Conservation (phyloP, 2,888 invertebrate genomes). For the Catocala fraxini region DNA sequence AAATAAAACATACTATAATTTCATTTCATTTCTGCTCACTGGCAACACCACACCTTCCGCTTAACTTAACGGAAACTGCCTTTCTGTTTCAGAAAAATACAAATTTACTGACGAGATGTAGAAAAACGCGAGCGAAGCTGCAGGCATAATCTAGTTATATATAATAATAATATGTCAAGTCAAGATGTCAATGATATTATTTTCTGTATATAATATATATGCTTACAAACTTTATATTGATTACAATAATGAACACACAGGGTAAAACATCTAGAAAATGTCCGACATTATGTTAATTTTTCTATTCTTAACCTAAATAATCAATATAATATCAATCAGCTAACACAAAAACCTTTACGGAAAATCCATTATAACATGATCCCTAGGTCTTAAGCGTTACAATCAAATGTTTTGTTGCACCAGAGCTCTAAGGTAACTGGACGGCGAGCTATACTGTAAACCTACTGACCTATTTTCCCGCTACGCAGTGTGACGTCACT, state of each 20-base stretch:
- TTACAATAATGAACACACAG: background rate
- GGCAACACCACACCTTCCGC: too few species aligned
- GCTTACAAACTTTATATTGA: too few species aligned
- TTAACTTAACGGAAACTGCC: too few species aligned
- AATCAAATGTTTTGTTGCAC: conserved; percentile 15
- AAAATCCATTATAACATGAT: conserved; percentile 25
- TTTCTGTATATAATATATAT: too few species aligned
- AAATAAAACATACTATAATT: too few species aligned
- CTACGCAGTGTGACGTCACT: conserved; percentile 79
- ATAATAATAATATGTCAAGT: too few species aligned
- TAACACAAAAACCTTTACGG: conserved; percentile 14
- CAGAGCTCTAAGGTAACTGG: conserved; percentile 52
- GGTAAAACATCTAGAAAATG: background rate
- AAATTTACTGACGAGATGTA: too few species aligned
- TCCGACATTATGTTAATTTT: background rate
- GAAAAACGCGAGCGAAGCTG: too few species aligned
- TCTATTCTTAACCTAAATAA: conserved; percentile 13
- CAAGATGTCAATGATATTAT: too few species aligned
- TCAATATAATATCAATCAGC: conserved; percentile 39
- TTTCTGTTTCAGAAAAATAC: too few species aligned
- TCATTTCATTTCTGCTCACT: too few species aligned
- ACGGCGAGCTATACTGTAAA: conserved; percentile 51
- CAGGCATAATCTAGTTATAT: too few species aligned
- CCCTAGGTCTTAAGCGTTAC: conserved; percentile 15
- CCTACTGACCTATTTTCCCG: conserved; percentile 71